Base-by-base conservation (phyloP, 2,888 invertebrate species). In the Xanthorhoe spadicearia region DNA sequence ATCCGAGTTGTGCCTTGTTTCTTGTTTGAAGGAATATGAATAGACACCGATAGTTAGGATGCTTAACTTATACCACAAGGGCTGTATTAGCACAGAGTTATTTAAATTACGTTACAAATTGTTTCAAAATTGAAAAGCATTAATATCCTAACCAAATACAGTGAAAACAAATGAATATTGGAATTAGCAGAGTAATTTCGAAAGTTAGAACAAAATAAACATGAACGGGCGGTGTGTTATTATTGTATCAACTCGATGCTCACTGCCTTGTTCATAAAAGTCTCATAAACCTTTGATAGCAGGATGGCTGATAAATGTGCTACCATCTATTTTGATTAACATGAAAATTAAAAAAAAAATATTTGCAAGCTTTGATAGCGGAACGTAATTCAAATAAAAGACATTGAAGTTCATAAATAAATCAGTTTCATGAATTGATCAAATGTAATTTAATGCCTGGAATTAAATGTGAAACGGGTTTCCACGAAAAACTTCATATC, bases 81-180 rank as follows among this genome's bases (percentile, higher is more conserved):
- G 46, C n/a, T 46, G n/a, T 46, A 46, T 46, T 46, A 17, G 48
- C 48, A 48, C 15, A 15, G 48, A 48, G 48, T 48, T 48, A 48
- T 17, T 17, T 17, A 6, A 48, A 43, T 43, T 13, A 13, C 3
- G 48, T 17, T 17, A 0, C 17, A 48, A 48, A 48, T 48, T 48
- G 17, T 17, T 48, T 15, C 17, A 17, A 15, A 17, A 48, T 48
- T 48, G 15, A 48, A 48, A 15, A 48, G 48, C 48, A 48, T 48
- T 48, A 8, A 17, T 17, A 48, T 1, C 48, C 15, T 48, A 48
- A 48, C 48, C 48, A 48, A 48, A 48, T 17, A 48, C 50, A 19
- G 50, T 9, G 19, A 19, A 51, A 19, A 23, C 23, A 19, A 48
- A 48, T 48, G 48, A 48, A 48, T 48, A 48, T 48, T 48, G 15